These are phyloP conservation scores for Steromphala cineraria DNA, from an alignment of 2,888 invertebrate species.

Conservation along the genomic window DNA sequence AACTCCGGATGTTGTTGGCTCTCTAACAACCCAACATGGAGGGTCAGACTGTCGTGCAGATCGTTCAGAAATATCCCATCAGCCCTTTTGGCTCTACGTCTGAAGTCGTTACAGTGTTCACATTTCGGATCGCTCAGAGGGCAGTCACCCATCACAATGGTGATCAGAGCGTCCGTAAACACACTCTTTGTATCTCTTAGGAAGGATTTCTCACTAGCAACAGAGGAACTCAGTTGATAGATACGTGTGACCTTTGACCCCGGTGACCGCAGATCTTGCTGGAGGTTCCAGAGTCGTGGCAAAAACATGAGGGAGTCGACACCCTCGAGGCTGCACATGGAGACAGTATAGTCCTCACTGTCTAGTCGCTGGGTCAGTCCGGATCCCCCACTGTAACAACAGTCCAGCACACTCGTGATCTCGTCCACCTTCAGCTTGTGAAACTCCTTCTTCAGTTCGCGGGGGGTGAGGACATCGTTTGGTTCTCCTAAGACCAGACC, in stretches of 20 bases:
- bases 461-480: background rate
- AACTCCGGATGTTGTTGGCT: background rate
- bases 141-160: background rate
- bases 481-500: background rate
- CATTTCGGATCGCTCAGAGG: background rate
- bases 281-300: background rate
- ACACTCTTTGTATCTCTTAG: background rate
- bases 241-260: background rate
- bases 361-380: background rate
- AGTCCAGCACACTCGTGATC: background rate
- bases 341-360: background rate
- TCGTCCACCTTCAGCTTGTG: background rate
- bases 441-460: background rate
- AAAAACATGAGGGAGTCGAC: background rate
- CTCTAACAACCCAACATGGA: background rate
- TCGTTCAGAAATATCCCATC: background rate
- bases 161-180: background rate
- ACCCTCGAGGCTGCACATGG: background rate
- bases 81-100: background rate
- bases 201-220: background rate
- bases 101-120: background rate
- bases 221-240: background rate
- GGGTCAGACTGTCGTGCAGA: background rate
- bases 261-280: background rate
- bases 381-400: conserved; percentile 4